Percentiles rank a stretch among this genome's conserved stretches.
phyloP scores from a whole-genome alignment of 2,888 invertebrate species.

The Trachelus tabidus region DNA sequence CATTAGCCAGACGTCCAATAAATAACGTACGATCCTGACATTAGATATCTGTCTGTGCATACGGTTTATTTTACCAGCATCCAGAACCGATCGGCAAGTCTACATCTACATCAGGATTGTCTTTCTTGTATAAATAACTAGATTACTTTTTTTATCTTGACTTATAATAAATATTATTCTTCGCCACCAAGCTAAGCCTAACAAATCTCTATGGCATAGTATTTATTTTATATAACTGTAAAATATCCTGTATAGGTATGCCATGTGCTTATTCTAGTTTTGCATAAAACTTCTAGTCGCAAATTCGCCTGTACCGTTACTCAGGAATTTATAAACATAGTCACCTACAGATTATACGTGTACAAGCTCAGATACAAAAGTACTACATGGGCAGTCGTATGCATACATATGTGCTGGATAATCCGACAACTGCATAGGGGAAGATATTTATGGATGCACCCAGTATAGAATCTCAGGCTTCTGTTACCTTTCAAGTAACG shows the following conservation, averaged over 20 bases:
- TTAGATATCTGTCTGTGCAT: neutral
- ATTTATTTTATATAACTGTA: neutral
- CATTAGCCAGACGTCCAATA: constrained; percentile 2
- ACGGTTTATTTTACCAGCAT: neutral
- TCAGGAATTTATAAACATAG: neutral
- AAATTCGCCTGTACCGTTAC: neutral
- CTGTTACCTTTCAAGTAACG: constrained; percentile 13
- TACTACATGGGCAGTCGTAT: neutral
- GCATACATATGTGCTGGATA: neutral
- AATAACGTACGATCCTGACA: constrained; percentile 1
- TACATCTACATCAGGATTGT: neutral
- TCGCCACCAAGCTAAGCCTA: neutral
- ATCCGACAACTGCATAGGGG: neutral
- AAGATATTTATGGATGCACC: constrained; percentile 35
- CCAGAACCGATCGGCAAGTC: neutral
- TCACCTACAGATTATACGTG: neutral
- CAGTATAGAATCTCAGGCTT: constrained; percentile 22
- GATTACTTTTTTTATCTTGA: neutral
- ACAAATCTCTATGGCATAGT: neutral
- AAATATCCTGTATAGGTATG: neutral
- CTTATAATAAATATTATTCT: neutral
- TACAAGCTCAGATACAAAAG: neutral
- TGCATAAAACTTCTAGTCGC: neutral
- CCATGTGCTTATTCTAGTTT: neutral
- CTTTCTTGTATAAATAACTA: neutral